Percentiles rank a stretch among this genome's conserved stretches.
These are phyloP conservation scores for Lordiphosa clarofinis DNA, from an alignment of 1,140 invertebrate genomes.

Conservation along the genomic window DNA sequence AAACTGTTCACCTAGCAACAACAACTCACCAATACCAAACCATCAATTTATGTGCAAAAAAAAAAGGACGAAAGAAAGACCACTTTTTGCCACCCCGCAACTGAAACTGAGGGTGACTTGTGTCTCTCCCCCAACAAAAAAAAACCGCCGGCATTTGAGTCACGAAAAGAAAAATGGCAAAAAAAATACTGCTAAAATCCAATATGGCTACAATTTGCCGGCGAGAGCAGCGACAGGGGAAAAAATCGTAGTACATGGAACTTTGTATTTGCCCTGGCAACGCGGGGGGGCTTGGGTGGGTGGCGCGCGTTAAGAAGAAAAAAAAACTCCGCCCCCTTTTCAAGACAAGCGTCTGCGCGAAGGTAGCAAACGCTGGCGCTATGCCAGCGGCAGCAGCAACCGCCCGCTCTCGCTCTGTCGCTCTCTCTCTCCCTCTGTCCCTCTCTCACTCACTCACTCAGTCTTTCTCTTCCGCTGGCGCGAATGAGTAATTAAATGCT, in stretches of 20 bases:
- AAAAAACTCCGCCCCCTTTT: conserved; percentile 79
- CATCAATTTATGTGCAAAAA: conserved; percentile 47
- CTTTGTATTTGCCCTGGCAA: conserved; percentile 59
- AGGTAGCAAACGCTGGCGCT: conserved; percentile 65
- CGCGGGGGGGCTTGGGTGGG: conserved; percentile 35
- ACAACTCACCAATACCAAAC: conserved; percentile 57
- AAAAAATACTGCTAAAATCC: conserved; percentile 69
- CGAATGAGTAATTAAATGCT: conserved; percentile 75
- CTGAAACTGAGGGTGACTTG: conserved; percentile 57
- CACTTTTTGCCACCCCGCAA: conserved; percentile 42
- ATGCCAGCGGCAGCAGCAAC: conserved; percentile 28
- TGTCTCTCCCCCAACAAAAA: conserved; percentile 31
- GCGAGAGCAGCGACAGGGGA: conserved; percentile 15
- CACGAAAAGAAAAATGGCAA: conserved; percentile 20
- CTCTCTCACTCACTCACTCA: conserved; percentile 9
- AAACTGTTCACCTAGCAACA: conserved; percentile 46
- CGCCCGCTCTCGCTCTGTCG: conserved; percentile 1
- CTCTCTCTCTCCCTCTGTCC: conserved; percentile 16
- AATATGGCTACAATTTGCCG: conserved; percentile 76
- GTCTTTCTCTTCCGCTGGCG: conserved; percentile 8
- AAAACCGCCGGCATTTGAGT: conserved; percentile 66
- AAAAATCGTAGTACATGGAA: conserved; percentile 51
- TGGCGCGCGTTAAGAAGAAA: conserved; percentile 46
- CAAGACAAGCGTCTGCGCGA: conserved; percentile 76
- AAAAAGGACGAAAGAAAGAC: conserved; percentile 32